phyloP scores from a whole-genome alignment of 1,140 invertebrate species.

The Heliconius hewitsoni region DNA sequence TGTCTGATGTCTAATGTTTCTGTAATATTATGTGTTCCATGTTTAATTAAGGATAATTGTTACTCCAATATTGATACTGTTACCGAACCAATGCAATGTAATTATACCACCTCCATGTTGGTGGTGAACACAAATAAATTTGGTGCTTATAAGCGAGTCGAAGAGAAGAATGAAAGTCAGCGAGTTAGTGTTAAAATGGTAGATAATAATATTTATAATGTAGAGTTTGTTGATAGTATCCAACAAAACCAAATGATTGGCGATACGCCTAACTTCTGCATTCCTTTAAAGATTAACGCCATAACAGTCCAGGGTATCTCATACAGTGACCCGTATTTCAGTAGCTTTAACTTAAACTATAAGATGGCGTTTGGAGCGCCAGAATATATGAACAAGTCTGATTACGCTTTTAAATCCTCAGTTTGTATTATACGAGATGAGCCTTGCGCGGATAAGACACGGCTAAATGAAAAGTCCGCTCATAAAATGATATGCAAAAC shows the following conservation, averaged over 20 bases:
- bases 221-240: slow-evolving; percentile 81
- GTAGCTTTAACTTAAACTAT: slow-evolving; percentile 83
- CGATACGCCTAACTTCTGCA: slow-evolving; percentile 83
- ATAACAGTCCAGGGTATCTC: slow-evolving; percentile 84
- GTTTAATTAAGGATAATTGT: slow-evolving; percentile 82
- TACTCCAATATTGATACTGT: slow-evolving; percentile 82
- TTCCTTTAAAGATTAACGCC: slow-evolving; percentile 83
- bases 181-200: slow-evolving; percentile 80
- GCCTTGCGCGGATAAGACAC: slow-evolving; percentile 71
- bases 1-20: slow-evolving; percentile 85
- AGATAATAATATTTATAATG: slow-evolving; percentile 83
- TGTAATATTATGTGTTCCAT: slow-evolving; percentile 83
- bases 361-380: slow-evolving; percentile 79
- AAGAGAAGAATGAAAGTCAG: slow-evolving; percentile 80
- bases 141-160: slow-evolving; percentile 82
- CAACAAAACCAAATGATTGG: slow-evolving; percentile 83
- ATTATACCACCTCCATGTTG: slow-evolving; percentile 81
- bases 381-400: slow-evolving; percentile 81
- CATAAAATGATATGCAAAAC: slow-evolving; percentile 73
- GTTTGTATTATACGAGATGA: slow-evolving; percentile 81
- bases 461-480: slow-evolving; percentile 74
- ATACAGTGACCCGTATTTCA: slow-evolving; percentile 83
- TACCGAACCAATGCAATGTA: slow-evolving; percentile 86
- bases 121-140: slow-evolving; percentile 81
- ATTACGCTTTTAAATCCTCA: slow-evolving; percentile 82